Evolutionary conservation across 2,113 vertebrate species (phyloP), one percentile per base, ranked within the genome.

Genomic region (Phaethon lepturus): DNA sequence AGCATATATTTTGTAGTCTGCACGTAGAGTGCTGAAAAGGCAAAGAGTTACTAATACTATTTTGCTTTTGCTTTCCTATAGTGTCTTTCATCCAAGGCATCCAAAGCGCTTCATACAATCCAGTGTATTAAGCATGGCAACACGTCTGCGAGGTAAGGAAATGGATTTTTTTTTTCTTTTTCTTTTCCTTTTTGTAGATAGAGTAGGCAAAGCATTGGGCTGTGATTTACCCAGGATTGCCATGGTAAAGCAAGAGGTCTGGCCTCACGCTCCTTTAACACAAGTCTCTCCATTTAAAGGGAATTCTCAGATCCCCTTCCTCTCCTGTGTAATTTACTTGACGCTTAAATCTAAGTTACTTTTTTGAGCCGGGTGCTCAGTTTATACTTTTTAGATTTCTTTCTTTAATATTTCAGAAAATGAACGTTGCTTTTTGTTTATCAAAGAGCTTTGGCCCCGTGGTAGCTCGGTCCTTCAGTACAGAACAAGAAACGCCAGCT

Each of bases 201-300:
- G 40, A 60, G 6, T 10, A n/a, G 52, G 50, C 55, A 50, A 2
- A 88, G 35, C 38, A 35, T 11, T 35, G 82, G 40, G 40, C 45
- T 88, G 26, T 23, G 73, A 5, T 60, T 68, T 82, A 35, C 58
- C 59, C 45, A 14, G 9, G 45, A 6, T 49, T 2, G 1, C 18
- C 23, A 3, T 0, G 2, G 55, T 5, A 49, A 40, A 86, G 38
- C 33, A 67, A 38, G 49, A 67, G 28, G 42, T 38, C 33, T 67
- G 63, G 42, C 52, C 26, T 85, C 53, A 23, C 64, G n/a, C 13
- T 3, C 38, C 72, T 62, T 50, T 5, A 17, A 22, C 33, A 24
- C 1, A 1, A 23, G 7, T 11, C 17, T 55, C 64, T 17, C 18
- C 12, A 1, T 31, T 17, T 10, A 1, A 3, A 12, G 23, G 35